A percentile compares a stretch with the other conserved stretches of the same genome.
Conservation (phyloP, 1,140 invertebrate species). For the Cherax destructor region DNA sequence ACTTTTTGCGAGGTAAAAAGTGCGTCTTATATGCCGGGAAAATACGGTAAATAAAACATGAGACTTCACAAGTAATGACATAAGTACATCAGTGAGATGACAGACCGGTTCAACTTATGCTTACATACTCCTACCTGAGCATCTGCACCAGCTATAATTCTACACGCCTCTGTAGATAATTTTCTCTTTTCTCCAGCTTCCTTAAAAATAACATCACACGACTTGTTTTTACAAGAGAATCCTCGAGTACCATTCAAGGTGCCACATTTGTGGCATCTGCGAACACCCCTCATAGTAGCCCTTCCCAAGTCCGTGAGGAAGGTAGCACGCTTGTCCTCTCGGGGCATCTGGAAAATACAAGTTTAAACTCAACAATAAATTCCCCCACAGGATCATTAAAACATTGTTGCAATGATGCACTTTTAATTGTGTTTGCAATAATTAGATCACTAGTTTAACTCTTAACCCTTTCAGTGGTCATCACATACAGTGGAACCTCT, state of each 20-base stretch:
- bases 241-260: constrained; percentile 86
- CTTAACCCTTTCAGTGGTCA: no score
- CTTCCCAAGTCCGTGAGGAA: constrained; percentile 82
- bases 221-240: constrained; percentile 85
- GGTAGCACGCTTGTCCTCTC: constrained; percentile 75
- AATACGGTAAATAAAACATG: no score
- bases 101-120: background rate
- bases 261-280: constrained; percentile 87
- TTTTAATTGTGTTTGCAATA: no score
- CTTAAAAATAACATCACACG: constrained; percentile 81
- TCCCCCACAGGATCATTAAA: no score
- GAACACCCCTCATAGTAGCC: constrained; percentile 83
- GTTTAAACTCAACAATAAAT: no score
- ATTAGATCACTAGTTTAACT: no score
- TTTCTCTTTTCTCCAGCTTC: constrained; percentile 81
- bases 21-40: no score
- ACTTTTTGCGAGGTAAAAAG: no score
- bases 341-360: constrained; percentile 63
- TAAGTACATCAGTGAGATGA: no score
- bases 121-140: constrained; percentile 75
- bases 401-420: no score
- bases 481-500: no score
- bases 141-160: constrained; percentile 81
- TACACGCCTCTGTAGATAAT: constrained; percentile 82
- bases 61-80: no score